These are phyloP conservation scores for Numenius arquata DNA, from an alignment of 2,113 vertebrate genomes.

Conservation along the genomic window DNA sequence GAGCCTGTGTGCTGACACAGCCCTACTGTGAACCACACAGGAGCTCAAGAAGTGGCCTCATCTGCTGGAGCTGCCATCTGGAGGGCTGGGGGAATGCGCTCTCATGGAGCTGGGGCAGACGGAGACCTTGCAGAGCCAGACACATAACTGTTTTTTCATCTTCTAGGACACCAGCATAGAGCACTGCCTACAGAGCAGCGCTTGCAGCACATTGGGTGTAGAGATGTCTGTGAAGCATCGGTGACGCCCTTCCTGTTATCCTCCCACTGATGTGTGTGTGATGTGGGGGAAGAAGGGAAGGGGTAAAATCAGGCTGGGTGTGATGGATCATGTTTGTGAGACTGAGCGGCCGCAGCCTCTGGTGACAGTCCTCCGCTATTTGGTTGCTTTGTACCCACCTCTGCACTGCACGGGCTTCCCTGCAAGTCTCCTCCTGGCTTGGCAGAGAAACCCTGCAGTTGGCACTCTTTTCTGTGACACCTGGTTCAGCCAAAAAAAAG, in stretches of 20 bases:
- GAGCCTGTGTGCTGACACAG: background rate
- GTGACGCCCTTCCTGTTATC: background rate
- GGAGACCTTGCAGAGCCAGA: background rate
- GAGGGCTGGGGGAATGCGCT: background rate
- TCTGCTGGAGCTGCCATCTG: background rate
- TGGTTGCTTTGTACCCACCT: background rate
- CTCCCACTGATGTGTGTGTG: background rate
- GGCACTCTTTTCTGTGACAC: background rate
- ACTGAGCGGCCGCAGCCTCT: background rate
- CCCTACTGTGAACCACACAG: background rate
- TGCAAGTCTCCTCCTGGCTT: background rate
- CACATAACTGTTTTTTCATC: background rate
- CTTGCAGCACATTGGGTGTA: background rate
- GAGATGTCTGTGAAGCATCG: background rate
- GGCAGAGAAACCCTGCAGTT: background rate
- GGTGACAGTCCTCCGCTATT: background rate
- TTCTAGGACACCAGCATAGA: background rate
- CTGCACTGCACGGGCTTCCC: accelerated
- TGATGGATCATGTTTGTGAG: background rate
- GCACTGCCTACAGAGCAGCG: accelerated
- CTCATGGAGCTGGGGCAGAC: background rate
- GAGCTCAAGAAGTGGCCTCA: background rate
- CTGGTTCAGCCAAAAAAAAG: background rate
- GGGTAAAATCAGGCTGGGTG: background rate
- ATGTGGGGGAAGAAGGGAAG: background rate